Conservation (phyloP, 2,797 vertebrate species). For the Oreonectes daqikongensis region DNA sequence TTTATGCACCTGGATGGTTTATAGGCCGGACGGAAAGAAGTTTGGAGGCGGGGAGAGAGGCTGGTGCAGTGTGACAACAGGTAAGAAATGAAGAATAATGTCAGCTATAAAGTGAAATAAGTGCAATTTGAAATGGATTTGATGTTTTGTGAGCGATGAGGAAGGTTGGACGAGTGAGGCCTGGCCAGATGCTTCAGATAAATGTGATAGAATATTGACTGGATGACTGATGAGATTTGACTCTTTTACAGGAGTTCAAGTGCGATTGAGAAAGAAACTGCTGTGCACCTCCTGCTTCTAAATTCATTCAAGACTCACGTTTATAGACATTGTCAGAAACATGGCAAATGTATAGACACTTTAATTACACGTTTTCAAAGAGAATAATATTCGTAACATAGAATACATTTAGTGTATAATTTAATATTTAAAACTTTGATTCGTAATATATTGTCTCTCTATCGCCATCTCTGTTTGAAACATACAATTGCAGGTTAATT, state of each 20-base stretch:
- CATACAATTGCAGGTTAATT: too few species aligned
- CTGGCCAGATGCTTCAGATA: slow-evolving; percentile 8
- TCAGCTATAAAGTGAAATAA: slow-evolving; percentile 22
- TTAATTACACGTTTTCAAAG: too few species aligned
- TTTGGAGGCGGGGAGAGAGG: slow-evolving; percentile 4
- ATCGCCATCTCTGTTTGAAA: too few species aligned
- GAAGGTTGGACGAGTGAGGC: neutral
- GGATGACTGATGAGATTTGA: slow-evolving; percentile 26
- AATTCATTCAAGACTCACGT: neutral
- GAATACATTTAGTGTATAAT: neutral
- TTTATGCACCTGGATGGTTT: slow-evolving; percentile 22
- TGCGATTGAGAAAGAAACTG: neutral
- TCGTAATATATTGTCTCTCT: too few species aligned
- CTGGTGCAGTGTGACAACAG: neutral
- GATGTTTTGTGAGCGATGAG: slow-evolving; percentile 2
- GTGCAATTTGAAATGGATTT: slow-evolving; percentile 6
- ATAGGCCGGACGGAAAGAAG: slow-evolving; percentile 4
- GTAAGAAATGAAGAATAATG: neutral
- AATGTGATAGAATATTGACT: slow-evolving; percentile 25
- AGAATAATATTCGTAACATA: neutral
- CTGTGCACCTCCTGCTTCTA: neutral
- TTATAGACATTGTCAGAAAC: too few species aligned
- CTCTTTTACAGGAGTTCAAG: neutral
- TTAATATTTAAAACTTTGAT: neutral
- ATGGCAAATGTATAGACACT: too few species aligned